These are phyloP conservation scores for Enteromius viviparus DNA, from an alignment of 2,797 vertebrate genomes.

Conservation along the genomic window DNA sequence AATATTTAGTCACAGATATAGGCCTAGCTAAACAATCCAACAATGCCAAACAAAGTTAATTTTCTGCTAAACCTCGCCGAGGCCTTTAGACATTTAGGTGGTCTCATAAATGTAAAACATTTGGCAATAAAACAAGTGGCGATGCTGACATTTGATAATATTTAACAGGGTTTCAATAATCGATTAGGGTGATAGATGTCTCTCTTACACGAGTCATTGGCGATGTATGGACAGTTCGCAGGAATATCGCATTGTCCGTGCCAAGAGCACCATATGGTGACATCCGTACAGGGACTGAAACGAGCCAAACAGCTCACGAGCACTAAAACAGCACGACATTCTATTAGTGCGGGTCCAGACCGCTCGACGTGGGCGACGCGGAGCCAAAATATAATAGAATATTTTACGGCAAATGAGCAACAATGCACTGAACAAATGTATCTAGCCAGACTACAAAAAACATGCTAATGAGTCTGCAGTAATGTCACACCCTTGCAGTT, in stretches of 20 bases:
- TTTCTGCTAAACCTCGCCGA: neutral
- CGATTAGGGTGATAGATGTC: conserved; percentile 56
- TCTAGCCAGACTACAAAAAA: neutral
- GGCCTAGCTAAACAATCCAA: neutral
- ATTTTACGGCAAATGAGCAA: conserved; percentile 63
- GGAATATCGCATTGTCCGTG: conserved; percentile 59
- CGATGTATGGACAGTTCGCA: conserved; percentile 48
- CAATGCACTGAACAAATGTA: conserved; percentile 40
- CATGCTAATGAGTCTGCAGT: neutral
- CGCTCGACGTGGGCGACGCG: conserved; percentile 66
- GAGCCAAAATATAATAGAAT: conserved; percentile 37
- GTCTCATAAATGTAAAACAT: conserved; percentile 30
- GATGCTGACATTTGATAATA: conserved; percentile 29
- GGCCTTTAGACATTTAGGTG: conserved; percentile 16
- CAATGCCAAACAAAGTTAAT: neutral
- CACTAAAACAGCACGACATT: conserved; percentile 78
- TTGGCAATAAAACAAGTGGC: conserved; percentile 9
- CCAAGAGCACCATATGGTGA: conserved; percentile 79
- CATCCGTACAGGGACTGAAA: conserved; percentile 74
- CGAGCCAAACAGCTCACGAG: conserved; percentile 58
- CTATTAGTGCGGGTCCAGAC: conserved; percentile 76
- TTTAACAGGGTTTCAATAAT: conserved; percentile 56
- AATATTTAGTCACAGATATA: neutral
- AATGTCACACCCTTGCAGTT: neutral
- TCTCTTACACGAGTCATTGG: conserved; percentile 62